A percentile compares a stretch with the other conserved stretches of the same genome.
Evolutionary conservation across 2,113 vertebrate species (phyloP).

Genomic region (Neolamprologus cancellatus): DNA sequence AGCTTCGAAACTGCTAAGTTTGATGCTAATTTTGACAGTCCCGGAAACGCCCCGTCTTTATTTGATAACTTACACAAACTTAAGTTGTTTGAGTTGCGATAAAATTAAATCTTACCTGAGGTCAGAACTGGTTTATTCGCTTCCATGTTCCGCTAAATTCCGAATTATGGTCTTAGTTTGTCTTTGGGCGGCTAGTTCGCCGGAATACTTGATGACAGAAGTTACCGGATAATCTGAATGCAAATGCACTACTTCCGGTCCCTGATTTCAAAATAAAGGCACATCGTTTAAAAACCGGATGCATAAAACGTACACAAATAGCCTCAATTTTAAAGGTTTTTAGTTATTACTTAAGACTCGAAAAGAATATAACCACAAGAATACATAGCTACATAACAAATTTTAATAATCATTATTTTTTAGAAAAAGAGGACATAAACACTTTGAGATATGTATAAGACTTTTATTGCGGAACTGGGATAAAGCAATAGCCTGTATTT

Average conservation of each 20-base stretch:
- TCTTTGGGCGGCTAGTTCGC: background rate
- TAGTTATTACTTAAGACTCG: background rate
- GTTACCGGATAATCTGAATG: background rate
- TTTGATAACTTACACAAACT: background rate
- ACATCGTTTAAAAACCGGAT: background rate
- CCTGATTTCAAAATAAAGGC: background rate
- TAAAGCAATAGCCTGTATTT: conserved; percentile 5
- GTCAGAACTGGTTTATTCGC: background rate
- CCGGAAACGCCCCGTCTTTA: background rate
- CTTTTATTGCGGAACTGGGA: conserved; percentile 3
- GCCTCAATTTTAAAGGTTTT: background rate
- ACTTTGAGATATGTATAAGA: background rate
- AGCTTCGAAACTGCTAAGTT: conserved; percentile 6
- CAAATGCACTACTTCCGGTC: background rate
- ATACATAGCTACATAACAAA: background rate
- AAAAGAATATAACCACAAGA: background rate
- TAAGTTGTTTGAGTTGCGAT: background rate
- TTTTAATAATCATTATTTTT: background rate
- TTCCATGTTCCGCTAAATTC: conserved; percentile 30
- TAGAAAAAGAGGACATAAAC: background rate
- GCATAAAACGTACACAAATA: background rate
- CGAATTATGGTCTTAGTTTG: background rate
- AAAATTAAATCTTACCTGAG: conserved; percentile 19
- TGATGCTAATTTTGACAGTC: background rate
- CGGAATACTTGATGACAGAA: conserved; percentile 31